phyloP scores from a whole-genome alignment of 2,888 invertebrate species.

The Coelopa pilipes region DNA sequence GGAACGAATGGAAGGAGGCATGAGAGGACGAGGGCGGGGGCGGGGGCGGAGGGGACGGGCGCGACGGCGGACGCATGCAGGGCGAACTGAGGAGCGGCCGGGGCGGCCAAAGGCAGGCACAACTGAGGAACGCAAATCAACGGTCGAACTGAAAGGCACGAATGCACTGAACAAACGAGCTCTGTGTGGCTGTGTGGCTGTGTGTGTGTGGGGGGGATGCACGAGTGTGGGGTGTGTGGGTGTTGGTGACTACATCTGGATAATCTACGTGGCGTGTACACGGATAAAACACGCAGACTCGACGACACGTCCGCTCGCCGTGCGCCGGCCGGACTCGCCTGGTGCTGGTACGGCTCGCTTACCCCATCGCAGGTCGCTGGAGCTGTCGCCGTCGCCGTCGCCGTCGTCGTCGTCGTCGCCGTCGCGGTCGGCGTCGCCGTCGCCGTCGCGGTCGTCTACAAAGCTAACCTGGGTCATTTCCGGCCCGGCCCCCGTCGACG shows the following conservation, averaged over 20 bases:
- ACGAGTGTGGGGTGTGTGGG: no score
- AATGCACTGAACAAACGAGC: constrained; percentile 2
- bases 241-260: no score
- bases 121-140: constrained; percentile 26
- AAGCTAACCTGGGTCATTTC: constrained; percentile 56
- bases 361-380: constrained; percentile 60
- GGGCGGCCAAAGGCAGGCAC: constrained; percentile 33
- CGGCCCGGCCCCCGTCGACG: constrained; percentile 43
- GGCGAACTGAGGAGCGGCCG: constrained; percentile 13
- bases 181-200: background rate
- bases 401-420: no score
- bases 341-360: constrained; percentile 41
- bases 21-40: background rate
- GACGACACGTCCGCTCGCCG: no score
- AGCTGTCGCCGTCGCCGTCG: no score
- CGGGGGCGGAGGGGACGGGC: background rate
- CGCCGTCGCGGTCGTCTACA: no score
- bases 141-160: background rate
- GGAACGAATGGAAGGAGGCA: background rate
- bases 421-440: no score
- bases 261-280: no score
- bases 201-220: background rate
- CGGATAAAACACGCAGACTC: no score
- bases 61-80: constrained; percentile 23
- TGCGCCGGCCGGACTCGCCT: background rate